Evolutionary conservation across 2,113 vertebrate genomes (phyloP), one percentile per base, ranked within the genome.

Genomic region (Camelus dromedarius): DNA sequence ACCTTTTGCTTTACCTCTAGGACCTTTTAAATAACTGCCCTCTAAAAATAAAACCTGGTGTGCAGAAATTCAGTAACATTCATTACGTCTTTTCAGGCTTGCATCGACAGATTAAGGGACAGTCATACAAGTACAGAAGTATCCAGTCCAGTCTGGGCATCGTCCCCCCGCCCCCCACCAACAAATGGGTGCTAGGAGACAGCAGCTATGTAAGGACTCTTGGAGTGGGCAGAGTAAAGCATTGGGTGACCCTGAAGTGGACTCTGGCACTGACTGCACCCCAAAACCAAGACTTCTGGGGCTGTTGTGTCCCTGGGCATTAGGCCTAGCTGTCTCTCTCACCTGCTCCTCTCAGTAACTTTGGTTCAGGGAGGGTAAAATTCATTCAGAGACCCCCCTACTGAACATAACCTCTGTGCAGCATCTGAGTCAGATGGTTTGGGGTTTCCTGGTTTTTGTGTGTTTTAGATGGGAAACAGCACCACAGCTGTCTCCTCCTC

Each of bases 381-480:
- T n/a, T 84, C 86, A 48, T 35, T 42, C 8, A 1, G 54, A 80
- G 26, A 18, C 22, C 75, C 50, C 42, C 66, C 50, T 26, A 56
- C 13, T 60, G 86, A 69, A n/a, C 32, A 82, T 19, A 4, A 8
- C 18, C 84, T 84, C 84, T 42, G 48, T 52, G 28, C 1, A 42
- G 60, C 64, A 66, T 75, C 50, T 48, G 38, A 82, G 54, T 80
- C 35, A 89, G 66, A 60, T 12, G 60, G 60, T 52, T 72, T 88
- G 58, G 54, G 26, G 35, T 87, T 90, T 94, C 64, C 54, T 58
- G 54, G 32, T 48, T 69, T 67, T 46, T 84, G 64, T 66, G 77
- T 67, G 28, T 54, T 83, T 95, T 79, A 67, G 28, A 30, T 19
- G 46, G 50, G 54, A 52, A 79, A 75, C 79, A 50, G n/a, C 3